Evolutionary conservation across 1,140 invertebrate genomes (phyloP).

Genomic region (Drosophila pachea): DNA sequence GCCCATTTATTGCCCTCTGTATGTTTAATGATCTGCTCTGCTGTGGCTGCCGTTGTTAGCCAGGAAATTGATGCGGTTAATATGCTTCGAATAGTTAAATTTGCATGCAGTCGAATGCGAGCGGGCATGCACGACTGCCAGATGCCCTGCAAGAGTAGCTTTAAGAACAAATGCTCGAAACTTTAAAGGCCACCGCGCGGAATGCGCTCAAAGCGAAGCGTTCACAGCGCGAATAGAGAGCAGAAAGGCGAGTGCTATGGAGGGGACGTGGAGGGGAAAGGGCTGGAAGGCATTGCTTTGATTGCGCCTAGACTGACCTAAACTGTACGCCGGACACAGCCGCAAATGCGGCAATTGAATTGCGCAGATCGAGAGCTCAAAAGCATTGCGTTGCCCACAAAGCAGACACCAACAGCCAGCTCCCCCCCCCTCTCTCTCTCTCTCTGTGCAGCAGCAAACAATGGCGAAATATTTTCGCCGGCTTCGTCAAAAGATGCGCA

Average conservation of each 20-base stretch:
- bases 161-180: neutral
- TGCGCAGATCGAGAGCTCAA: conserved; percentile 58
- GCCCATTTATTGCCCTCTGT: conserved; percentile 41
- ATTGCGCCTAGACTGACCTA: conserved; percentile 1
- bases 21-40: conserved; percentile 64
- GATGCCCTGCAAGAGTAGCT: conserved; percentile 9
- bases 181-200: conserved; percentile 9
- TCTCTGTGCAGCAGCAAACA: conserved; percentile 40
- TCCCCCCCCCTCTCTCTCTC: neutral
- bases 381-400: conserved; percentile 64
- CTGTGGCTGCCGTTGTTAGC: conserved; percentile 8
- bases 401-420: conserved; percentile 35
- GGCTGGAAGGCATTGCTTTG: conserved; percentile 11
- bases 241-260: conserved; percentile 4
- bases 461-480: conserved; percentile 61
- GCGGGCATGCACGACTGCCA: neutral
- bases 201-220: conserved; percentile 25
- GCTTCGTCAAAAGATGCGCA: conserved; percentile 39
- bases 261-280: too few species aligned
- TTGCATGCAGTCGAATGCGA: conserved; percentile 4
- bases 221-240: neutral
- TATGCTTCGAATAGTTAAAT: conserved; percentile 71
- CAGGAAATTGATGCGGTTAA: conserved; percentile 69
- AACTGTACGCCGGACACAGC: conserved; percentile 7
- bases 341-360: conserved; percentile 67